Evolutionary conservation across 2,113 vertebrate species (phyloP), one percentile per base, ranked within the genome.

Genomic region (Dicentrarchus labrax): DNA sequence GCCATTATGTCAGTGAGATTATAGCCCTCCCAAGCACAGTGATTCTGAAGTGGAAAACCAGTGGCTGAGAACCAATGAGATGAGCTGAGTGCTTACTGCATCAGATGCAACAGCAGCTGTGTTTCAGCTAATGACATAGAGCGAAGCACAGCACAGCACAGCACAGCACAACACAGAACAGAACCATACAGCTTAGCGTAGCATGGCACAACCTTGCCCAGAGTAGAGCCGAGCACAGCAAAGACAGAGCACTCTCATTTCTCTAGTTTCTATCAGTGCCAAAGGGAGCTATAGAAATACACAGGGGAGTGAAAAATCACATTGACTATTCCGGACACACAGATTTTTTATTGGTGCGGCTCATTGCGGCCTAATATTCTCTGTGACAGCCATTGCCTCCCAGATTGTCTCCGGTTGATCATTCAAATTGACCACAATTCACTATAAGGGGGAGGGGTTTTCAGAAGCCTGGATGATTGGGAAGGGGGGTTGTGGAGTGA

Each of bases 1-100:
- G 86, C 90, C 91, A 93, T 95, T 94, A 94, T 91, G 90, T 92
- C 92, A 80, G 88, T 72, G 88, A 86, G 92, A 90, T 91, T 94
- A 90, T 89, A 91, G 89, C 90, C 73, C 82, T 87, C 62, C 17
- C 6, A 78, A 91, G 86, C 79, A 82, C 61, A 70, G 77, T 61
- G 72, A 88, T 75, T 85, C 89, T 84, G 83, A 72, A 88, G 89
- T 80, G 89, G 82, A 87, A 89, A 92, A 80, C 68, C 73, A 84
- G 83, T 79, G 87, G 80, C 74, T 83, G 83, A 82, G 90, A 91
- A 89, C 83, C 21, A 22, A 90, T 79, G 88, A 88, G 73, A 88
- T 84, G 75, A 88, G 78, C 74, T 16, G 77, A 87, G 83, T 86
- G 75, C 81, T 90, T 70, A 66, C 87, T 71, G 85, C 86, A 73